These are phyloP conservation scores for Papilio elwesi DNA, from an alignment of 2,888 invertebrate genomes.

Conservation along the genomic window DNA sequence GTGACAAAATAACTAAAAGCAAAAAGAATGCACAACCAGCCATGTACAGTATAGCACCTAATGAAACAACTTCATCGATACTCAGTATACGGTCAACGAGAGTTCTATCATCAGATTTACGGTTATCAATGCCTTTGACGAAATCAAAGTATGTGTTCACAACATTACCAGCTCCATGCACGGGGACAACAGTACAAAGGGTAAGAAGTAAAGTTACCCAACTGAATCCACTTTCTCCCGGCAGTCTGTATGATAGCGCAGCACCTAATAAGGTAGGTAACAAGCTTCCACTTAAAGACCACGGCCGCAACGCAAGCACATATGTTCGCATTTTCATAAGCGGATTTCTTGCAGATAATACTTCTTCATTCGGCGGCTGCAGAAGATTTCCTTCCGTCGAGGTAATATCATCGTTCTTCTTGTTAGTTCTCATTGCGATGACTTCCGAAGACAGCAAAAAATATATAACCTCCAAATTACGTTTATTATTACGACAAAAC, in stretches of 20 bases:
- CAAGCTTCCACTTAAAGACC: slow-evolving; percentile 96
- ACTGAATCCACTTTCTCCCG: slow-evolving; percentile 90
- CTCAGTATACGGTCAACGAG: slow-evolving; percentile 95
- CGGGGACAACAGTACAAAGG: slow-evolving; percentile 93
- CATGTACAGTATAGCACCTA: slow-evolving; percentile 94
- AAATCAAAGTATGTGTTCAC: slow-evolving; percentile 99
- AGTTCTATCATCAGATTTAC: slow-evolving; percentile 96
- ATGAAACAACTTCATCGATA: slow-evolving; percentile 89
- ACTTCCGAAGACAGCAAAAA: not conserved
- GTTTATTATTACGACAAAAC: not conserved
- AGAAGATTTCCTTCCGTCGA: slow-evolving; percentile 75
- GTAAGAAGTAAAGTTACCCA: slow-evolving; percentile 92
- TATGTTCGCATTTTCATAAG: slow-evolving; percentile 95
- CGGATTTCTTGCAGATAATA: slow-evolving; percentile 74
- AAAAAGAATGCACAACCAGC: slow-evolving; percentile 94
- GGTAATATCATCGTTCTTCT: slow-evolving; percentile 63
- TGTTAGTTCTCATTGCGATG: slow-evolving; percentile 48
- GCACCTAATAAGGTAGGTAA: slow-evolving; percentile 96
- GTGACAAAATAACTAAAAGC: slow-evolving; percentile 89
- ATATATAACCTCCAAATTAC: slow-evolving; percentile 33
- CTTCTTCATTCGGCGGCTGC: slow-evolving; percentile 73
- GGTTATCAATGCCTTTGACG: slow-evolving; percentile 95
- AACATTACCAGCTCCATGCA: slow-evolving; percentile 98
- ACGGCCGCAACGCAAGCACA: slow-evolving; percentile 94
- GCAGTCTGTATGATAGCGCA: slow-evolving; percentile 93